Conservation (phyloP, 2,888 invertebrate genomes). For the Watsonalla binaria region DNA sequence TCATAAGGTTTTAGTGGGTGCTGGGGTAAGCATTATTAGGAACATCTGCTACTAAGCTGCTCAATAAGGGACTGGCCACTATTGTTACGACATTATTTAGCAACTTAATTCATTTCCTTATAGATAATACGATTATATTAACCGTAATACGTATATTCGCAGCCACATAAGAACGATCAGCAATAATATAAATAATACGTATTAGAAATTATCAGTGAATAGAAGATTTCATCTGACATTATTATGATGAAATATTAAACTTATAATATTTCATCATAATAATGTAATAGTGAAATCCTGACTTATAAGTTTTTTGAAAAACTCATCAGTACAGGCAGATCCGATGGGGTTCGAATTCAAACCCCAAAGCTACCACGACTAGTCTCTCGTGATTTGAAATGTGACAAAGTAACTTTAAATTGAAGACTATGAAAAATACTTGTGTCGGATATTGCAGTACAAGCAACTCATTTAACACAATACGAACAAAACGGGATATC, state of each 20-base stretch:
- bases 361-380: too few species aligned
- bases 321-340: too few species aligned
- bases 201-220: not conserved
- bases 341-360: too few species aligned
- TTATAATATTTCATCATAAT: too few species aligned
- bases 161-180: not conserved
- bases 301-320: too few species aligned
- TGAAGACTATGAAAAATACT: not conserved
- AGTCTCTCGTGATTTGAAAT: too few species aligned
- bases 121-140: conserved; percentile 1
- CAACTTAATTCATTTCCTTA: conserved; percentile 1
- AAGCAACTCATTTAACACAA: conserved; percentile 55
- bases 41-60: conserved; percentile 13
- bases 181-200: not conserved
- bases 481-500: conserved; percentile 55
- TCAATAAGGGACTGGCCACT: conserved; percentile 7
- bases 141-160: not conserved
- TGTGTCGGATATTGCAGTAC: conserved; percentile 33
- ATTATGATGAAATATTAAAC: too few species aligned
- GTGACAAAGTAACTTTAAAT: not conserved
- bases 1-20: conserved; percentile 19
- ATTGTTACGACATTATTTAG: conserved; percentile 2
- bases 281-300: too few species aligned
- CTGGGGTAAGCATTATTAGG: conserved; percentile 3
- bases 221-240: too few species aligned